Evolutionary conservation across 2,113 vertebrate genomes (phyloP), one percentile per base, ranked within the genome.

Genomic region (Nyctereutes procyonoides): DNA sequence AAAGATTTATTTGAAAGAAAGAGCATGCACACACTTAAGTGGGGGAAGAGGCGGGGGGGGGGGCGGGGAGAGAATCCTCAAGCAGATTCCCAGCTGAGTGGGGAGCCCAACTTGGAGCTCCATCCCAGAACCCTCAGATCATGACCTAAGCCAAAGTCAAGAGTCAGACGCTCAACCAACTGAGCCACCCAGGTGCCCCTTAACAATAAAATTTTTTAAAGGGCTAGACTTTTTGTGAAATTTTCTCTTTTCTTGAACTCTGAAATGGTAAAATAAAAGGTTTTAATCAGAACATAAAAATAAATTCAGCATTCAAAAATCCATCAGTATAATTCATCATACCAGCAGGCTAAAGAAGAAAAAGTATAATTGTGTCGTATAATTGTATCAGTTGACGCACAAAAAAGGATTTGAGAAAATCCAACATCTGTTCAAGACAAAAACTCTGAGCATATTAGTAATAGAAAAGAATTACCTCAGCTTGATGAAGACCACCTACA

Each of bases 241-340:
- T 60, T 83, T 87, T 94, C 35, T 85, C 24, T 55, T 84, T 87
- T 76, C 38, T 95, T 65, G 32, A 88, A 77, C 48, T 86, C 62
- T 80, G 83, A 88, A 84, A 43, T 96, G 24, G 38, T 65, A 87
- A 81, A 96, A 86, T 69, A 55, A 69, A 58, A 62, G 6, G 24
- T 93, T 89, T 96, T 86, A 96, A 38, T 85, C n/a, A 88, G 17
- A 92, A 69, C 19, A 67, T 95, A 86, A 93, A 93, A 95, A 83
- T 79, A 69, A 94, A 76, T 93, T 95, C 67, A 93, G 11, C 22
- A 63, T 92, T 97, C 15, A 71, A 63, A 97, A 88, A 30, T 87
- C 10, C 10, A 83, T 79, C 15, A 87, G 0, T 81, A 14, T 92
- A 84, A 69, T 74, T 28, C 10, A 10, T 58, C 26, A 20, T 90